These are phyloP conservation scores for Chinchilla lanigera DNA, from an alignment of 2,113 vertebrate species.

Conservation along the genomic window DNA sequence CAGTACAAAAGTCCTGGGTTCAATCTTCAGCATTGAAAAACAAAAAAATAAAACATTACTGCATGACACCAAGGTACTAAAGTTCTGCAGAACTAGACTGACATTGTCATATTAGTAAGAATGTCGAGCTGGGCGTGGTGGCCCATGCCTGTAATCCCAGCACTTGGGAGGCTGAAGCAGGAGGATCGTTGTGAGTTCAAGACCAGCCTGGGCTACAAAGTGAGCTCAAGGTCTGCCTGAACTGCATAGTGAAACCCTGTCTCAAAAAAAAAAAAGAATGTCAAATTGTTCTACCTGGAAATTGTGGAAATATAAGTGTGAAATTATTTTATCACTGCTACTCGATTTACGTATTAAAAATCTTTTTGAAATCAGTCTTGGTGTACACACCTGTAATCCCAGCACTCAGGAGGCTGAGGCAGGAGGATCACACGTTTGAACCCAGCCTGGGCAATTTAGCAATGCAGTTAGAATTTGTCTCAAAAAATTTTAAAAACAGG, in stretches of 20 bases:
- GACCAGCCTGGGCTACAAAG: no score
- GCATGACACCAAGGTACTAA: not conserved
- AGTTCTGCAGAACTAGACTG: slow-evolving; percentile 5
- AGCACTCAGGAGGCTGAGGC: not conserved
- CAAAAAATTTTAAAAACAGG: not conserved
- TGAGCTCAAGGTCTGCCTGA: no score
- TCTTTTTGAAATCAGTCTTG: not conserved
- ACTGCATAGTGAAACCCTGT: no score
- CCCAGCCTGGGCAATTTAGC: not conserved
- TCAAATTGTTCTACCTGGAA: slow-evolving; percentile 44
- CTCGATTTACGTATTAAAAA: slow-evolving; percentile 33
- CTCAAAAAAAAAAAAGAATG: no score
- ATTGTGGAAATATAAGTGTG: not conserved
- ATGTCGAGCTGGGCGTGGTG: no score
- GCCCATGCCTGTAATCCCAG: no score
- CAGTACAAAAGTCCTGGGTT: not conserved
- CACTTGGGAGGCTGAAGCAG: no score
- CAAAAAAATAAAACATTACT: not conserved
- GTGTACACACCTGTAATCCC: not conserved
- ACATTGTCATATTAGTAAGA: slow-evolving; percentile 34
- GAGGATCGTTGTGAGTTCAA: no score
- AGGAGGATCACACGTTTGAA: not conserved
- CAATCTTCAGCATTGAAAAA: not conserved
- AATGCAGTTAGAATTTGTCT: not conserved
- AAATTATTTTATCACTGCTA: slow-evolving; percentile 42